Base-by-base conservation (phyloP, 2,797 vertebrate species). In the Lithobates sylvaticus region DNA sequence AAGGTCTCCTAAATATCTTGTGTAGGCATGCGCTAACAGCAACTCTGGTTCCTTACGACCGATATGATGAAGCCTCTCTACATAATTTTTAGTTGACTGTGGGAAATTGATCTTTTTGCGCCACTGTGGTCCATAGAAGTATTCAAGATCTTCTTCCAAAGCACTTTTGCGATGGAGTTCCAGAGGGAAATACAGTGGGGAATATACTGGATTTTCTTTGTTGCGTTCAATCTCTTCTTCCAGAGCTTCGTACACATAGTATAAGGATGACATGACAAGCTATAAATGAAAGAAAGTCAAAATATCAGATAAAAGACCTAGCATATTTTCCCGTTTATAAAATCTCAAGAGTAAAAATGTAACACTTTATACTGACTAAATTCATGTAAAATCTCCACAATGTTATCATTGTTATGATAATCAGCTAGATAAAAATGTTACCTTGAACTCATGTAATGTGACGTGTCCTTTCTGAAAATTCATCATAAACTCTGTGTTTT, bases 1-100 rank as follows among this genome's bases (percentile, higher is more conserved):
- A 80, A 99, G 95, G 91, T 99, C 98, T 0, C 98, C 98, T 1
- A 99, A 92, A 91, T 99, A 99, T 0, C 98, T 95, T 29, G 98
- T 99, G 88, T 99, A 99, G 67, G 98, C 93, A 3, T 99, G 98
- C 87, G 98, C 95, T 29, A 98, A 92, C 89, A 99, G 93, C 81
- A 96, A 94, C 89, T 96, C 96, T 0, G 98, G 98, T 88, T 97
- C 93, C 3, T 90, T 69, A 85, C 86, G 90, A 26, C 97, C 96
- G 15, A 99, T 86, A 8, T 97, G 90, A 0, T 91, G 93, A 23
- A 96, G 90, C n/a, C 91, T 91, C 80, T 80, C 84, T 1, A 90
- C 92, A 0, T 99, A 99, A 93, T 92, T 94, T 88, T 71, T 90
- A 8, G 97, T 97, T 78, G 97, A 97, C 0, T 93, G 91, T 0